These are phyloP conservation scores for Cebidichthys violaceus DNA, from an alignment of 2,113 vertebrate species.

Conservation along the genomic window DNA sequence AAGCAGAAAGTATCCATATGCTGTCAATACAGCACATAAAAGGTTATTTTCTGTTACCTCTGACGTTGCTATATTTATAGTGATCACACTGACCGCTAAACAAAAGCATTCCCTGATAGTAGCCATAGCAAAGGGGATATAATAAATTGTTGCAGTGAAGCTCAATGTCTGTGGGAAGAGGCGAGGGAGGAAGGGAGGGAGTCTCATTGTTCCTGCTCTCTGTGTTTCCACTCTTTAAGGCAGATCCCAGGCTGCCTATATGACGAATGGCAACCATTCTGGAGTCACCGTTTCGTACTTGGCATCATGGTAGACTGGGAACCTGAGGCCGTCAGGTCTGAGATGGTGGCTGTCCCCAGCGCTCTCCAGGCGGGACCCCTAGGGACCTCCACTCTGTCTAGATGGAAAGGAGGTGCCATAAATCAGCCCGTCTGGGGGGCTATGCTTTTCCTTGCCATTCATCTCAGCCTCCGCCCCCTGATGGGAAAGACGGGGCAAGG, in stretches of 20 bases:
- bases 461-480: conserved; percentile 83
- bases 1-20: conserved; percentile 2
- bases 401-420: conserved; percentile 90
- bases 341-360: conserved; percentile 84
- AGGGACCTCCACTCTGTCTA: conserved; percentile 84
- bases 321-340: conserved; percentile 86
- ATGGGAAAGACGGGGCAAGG: conserved; percentile 80
- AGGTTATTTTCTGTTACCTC: conserved; percentile 17
- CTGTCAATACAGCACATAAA: conserved; percentile 34
- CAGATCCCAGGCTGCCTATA: conserved; percentile 86
- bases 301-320: conserved; percentile 86
- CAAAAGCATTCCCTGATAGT: conserved; percentile 53
- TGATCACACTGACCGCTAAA: conserved; percentile 43
- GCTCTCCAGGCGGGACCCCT: conserved; percentile 86
- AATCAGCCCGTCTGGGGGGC: conserved; percentile 91
- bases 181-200: conserved; percentile 41
- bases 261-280: conserved; percentile 91
- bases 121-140: conserved; percentile 70
- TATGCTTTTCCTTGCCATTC: conserved; percentile 83
- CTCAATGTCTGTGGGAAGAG: conserved; percentile 78
- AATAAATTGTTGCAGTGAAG: conserved; percentile 78
- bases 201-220: conserved; percentile 76
- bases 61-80: conserved; percentile 63
- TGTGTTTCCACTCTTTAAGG: conserved; percentile 78
- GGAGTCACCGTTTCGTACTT: conserved; percentile 86